Evolutionary conservation across 1,140 invertebrate species (phyloP), one percentile per base, ranked within the genome.

Genomic region (Amyelois transitella): DNA sequence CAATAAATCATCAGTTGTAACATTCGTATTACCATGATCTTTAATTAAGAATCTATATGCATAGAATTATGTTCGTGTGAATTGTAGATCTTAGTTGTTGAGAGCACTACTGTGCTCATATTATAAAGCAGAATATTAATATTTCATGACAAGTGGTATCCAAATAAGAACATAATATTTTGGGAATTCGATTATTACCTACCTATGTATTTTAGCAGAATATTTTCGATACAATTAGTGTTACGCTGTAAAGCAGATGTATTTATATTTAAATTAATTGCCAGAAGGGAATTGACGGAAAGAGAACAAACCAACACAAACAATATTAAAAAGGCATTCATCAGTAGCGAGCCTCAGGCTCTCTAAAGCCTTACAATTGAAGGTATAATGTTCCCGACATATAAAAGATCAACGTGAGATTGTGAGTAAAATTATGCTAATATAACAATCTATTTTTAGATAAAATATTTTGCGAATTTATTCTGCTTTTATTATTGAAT

Each of bases 141-240:
- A 62, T 62, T 64, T 61, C 58, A 63, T 68, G 64, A 62, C 64
- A 69, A 62, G 50, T 49, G 49, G 64, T 66, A 68, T 66, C 59
- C 61, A 69, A 68, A 58, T 69, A 57, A 71, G 64, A 76, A 60
- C n/a, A n/a, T n/a, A 48, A 63, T 76, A 76, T 76, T 76, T 76
- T 73, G 64, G 61, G 64, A 73, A 58, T 65, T 66, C 57, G 53
- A 69, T 68, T 76, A 72, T 73, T 69, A 57, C 67, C 69, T 69
- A n/a, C n/a, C n/a, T n/a, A 64, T 74, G 62, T 76, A 73, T 63
- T 68, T 74, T 60, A 67, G 68, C 64, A 75, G 67, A 70, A 77
- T 85, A 82, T 85, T 82, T 86, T 81, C 73, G 73, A 86, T 78
- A 77, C 80, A 48, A 77, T 72, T 78, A 82, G 77, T 77, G 73